Base-by-base conservation (phyloP, 2,113 vertebrate species). In the Picathartes gymnocephalus region DNA sequence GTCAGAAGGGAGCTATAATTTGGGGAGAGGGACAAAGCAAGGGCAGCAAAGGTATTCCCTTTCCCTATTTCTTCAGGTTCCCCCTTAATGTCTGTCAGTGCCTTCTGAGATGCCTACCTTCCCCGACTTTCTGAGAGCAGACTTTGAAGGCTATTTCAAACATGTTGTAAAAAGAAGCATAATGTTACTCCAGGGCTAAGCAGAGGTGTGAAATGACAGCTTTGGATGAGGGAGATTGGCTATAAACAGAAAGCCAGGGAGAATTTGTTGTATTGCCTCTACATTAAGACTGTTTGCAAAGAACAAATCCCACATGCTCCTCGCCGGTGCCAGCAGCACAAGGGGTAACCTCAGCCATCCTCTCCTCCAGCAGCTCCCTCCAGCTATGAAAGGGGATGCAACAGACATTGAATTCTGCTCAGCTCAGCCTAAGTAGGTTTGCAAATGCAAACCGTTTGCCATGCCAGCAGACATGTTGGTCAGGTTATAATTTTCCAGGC, bases 141-240 rank as follows among this genome's bases (percentile, higher is more conserved):
- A 68, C 81, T 95, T 60, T 13, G 53, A 95, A 93, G 86, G 69
- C 72, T 92, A 83, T 92, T 92, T 95, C 58, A 16, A 95, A 82
- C 61, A 57, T 0, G 8, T 44, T 86, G 77, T 71, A 95, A 94
- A 96, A 48, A 95, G 81, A 69, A 81, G 54, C 80, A 95, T 79
- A 95, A 92, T 82, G 58, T 94, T 95, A 95, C 90, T 66, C 51
- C 68, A 53, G 72, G 78, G 82, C 77, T 72, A 86, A 91, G 81
- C 47, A 95, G 88, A 92, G 81, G 93, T 96, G 88, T 85, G 93
- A 96, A 84, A 82, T 91, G 93, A 93, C 86, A 95, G 76, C 86
- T 92, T 84, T 71, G 85, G 53, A 88, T 57, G 40, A 88, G 47
- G 42, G 81, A 94, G 68, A 93, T 48, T 24, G 47, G 93, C 93